These are phyloP conservation scores for Eciton burchellii DNA, from an alignment of 1,140 invertebrate species.

Conservation along the genomic window DNA sequence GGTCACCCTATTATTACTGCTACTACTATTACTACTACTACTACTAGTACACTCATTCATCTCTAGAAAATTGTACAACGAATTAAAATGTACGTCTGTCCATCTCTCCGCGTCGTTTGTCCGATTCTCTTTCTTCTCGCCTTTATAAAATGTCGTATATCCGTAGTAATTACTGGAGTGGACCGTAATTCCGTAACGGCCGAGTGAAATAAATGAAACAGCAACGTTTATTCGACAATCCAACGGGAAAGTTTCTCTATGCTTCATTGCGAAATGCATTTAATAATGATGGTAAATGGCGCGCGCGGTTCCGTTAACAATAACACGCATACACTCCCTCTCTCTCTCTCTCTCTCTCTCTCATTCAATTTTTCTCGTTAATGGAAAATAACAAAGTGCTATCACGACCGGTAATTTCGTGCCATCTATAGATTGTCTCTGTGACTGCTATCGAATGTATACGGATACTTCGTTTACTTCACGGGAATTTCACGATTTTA, in stretches of 20 bases:
- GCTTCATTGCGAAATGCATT: constrained; percentile 33
- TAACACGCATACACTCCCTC: constrained; percentile 13
- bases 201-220: constrained; percentile 56
- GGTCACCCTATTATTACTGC: background rate
- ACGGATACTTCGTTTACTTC: too few relatives aligned
- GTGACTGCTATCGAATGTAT: too few relatives aligned
- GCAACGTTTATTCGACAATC: constrained; percentile 59
- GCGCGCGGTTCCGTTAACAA: constrained; percentile 48
- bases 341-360: background rate
- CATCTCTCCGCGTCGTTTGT: constrained; percentile 6
- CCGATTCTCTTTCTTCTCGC: constrained; percentile 46
- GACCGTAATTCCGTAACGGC: constrained; percentile 41
- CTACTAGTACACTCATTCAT: too few relatives aligned
- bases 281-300: constrained; percentile 54
- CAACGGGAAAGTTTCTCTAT: constrained; percentile 29
- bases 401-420: constrained; percentile 4
- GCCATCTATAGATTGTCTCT: constrained; percentile 18
- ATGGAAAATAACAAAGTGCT: constrained; percentile 35
- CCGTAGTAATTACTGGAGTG: constrained; percentile 59
- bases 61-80: constrained; percentile 60
- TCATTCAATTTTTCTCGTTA: constrained; percentile 43
- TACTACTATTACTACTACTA: too few relatives aligned
- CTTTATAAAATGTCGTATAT: constrained; percentile 55
- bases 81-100: constrained; percentile 49
- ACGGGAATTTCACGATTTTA: too few relatives aligned